Base-by-base conservation (phyloP, 2,888 invertebrate species). In the Microplitis deprimator region DNA sequence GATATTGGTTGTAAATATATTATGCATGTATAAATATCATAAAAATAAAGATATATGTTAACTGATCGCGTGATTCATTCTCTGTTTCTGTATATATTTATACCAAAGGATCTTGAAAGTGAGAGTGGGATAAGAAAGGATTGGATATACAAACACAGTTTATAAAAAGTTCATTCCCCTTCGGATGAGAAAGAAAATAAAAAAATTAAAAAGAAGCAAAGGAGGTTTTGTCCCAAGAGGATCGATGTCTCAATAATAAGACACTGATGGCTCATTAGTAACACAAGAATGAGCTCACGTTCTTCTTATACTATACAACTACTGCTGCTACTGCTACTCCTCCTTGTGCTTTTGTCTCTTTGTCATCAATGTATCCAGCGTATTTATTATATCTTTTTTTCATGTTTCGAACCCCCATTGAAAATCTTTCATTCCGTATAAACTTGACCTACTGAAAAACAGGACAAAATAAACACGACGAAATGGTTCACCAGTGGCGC, bases 161-260 rank as follows among this genome's bases (percentile, higher is more conserved):
- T 50, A 50, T 50, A 62, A 62, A 62, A 62, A 62, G 62, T 62
- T 62, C 62, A 62, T 62, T 16, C 17, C 62, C 20, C 62, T 62
- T 16, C n/a, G 62, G 62, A 20, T 62, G 16, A 20, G n/a, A 62
- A 16, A 62, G 16, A 62, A 62, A 62, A 16, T 20, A 62, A 62
- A 17, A 62, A 62, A n/a, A 62, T n/a, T 62, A 62, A 62, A 62
- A 62, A 62, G 20, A 62, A 16, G 62, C n/a, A 68, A 61, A 67
- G 74, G 71, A 71, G 68, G 68, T 79, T 77, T 77, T 76, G 73
- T 76, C 76, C 81, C 84, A 82, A 80, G 82, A 83, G 84, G 83
- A 85, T 86, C 84, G 85, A 86, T 85, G 82, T 84, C 85, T 85
- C 83, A 85, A 83, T 84, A 84, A 85, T 84, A 84, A 85, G 84